Evolutionary conservation across 2,797 vertebrate species (phyloP), one percentile per base, ranked within the genome.

Genomic region (Ispidina lecontei): DNA sequence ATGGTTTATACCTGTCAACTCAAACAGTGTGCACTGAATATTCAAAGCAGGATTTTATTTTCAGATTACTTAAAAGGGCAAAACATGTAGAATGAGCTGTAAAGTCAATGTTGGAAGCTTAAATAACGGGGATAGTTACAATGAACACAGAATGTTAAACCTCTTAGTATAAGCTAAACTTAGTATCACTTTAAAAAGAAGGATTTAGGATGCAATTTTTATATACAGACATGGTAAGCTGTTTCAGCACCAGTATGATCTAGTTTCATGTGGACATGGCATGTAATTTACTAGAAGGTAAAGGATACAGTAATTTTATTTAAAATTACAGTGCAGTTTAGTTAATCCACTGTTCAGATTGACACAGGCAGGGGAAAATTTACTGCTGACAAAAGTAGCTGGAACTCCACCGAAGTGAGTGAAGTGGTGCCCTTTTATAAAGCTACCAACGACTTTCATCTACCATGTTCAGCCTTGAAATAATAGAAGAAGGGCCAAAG

Each of bases 121-220:
- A 95, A 91, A 75, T 76, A 94, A 89, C 4, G 60, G 95, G 97
- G 86, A 95, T 96, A 80, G 95, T 91, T 97, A 84, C 72, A 73
- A 26, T 39, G 49, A 83, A 96, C 80, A 79, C 90, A 93, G 92
- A 95, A 96, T 74, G 83, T 88, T 95, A 97, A 98, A 97, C 93
- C 94, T 97, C 96, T 97, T 97, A 95, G 52, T 91, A 96, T 97
- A 97, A 98, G 96, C 97, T 98, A 97, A 97, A 95, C 73, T 90
- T 96, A 95, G 93, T 97, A 96, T 97, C 95, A 79, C 95, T 97
- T 97, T 88, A 89, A 83, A 95, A 96, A 86, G 94, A 96, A 97
- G 91, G 96, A 95, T 96, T 96, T 94, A 31, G 86, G 67, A 93
- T 43, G 69, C 82, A 89, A 84, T 95, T 97, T 97, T 97, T 93